These are phyloP conservation scores for Patella caerulea DNA, from an alignment of 2,888 invertebrate species.

Conservation along the genomic window DNA sequence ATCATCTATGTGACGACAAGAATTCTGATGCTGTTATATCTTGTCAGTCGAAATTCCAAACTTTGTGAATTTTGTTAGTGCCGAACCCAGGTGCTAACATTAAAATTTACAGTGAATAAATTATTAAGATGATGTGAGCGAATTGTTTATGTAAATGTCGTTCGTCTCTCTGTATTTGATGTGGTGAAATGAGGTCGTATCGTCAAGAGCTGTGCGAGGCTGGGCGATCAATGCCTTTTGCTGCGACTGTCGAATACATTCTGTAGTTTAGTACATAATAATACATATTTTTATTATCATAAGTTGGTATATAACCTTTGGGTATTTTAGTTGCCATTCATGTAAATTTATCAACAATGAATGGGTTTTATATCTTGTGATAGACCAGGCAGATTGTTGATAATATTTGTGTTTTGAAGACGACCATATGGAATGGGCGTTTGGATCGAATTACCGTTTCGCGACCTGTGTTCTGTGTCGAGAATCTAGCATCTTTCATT, in stretches of 20 bases:
- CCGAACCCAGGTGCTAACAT: not conserved
- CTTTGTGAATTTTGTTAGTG: too few species aligned
- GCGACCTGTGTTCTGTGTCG: not conserved
- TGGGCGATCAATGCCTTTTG: slow-evolving; percentile 5
- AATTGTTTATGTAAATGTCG: slow-evolving; percentile 9
- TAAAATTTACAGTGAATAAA: slow-evolving; percentile 10
- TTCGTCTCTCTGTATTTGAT: not conserved
- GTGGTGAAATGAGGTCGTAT: slow-evolving; percentile 1
- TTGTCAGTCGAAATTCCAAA: too few species aligned
- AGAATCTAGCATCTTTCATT: not conserved
- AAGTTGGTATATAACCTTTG: not conserved
- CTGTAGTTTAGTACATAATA: not conserved
- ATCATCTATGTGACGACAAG: too few species aligned
- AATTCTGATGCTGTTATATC: too few species aligned
- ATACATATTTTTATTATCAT: slow-evolving; percentile 1
- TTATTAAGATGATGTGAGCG: not conserved
- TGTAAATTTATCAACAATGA: not conserved
- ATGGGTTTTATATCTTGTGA: too few species aligned
- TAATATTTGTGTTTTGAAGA: not conserved
- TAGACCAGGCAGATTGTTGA: not conserved
- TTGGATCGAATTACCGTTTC: not conserved
- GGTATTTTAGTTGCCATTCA: not conserved
- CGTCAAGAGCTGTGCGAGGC: not conserved
- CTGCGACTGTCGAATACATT: too few species aligned
- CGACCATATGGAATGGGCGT: not conserved